Percentiles rank a stretch among this genome's conserved stretches.
phyloP scores from a whole-genome alignment of 1,140 invertebrate species.

The Potamilus streckersoni region DNA sequence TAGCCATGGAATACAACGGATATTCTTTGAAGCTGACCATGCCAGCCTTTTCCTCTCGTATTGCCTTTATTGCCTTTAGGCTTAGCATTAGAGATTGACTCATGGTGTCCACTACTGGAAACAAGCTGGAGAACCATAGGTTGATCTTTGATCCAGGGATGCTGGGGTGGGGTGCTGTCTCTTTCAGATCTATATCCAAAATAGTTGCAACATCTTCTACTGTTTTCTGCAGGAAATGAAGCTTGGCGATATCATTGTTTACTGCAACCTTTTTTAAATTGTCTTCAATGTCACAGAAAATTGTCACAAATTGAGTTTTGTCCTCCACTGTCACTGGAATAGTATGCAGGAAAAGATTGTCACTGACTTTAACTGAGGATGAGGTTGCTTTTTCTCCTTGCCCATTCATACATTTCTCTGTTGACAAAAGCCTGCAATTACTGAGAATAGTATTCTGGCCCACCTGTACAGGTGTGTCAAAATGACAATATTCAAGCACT shows the following conservation, averaged over 20 bases:
- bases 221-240: constrained; percentile 51
- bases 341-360: constrained; percentile 65
- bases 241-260: constrained; percentile 15
- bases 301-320: constrained; percentile 60
- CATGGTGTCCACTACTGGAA: constrained; percentile 55
- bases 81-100: constrained; percentile 60
- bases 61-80: constrained; percentile 28
- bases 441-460: constrained; percentile 65
- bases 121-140: constrained; percentile 66
- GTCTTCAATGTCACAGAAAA: constrained; percentile 65
- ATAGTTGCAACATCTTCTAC: constrained; percentile 39
- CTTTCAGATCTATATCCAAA: constrained; percentile 6
- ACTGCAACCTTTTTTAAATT: constrained; percentile 62
- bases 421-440: constrained; percentile 51
- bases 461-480: constrained; percentile 55
- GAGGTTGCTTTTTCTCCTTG: too few species aligned
- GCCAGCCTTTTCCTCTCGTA: constrained; percentile 21
- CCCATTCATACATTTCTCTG: too few species aligned
- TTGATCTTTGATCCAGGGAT: constrained; percentile 26
- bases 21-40: neutral
- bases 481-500: constrained; percentile 68
- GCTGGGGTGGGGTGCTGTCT: constrained; percentile 10
- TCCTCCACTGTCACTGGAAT: constrained; percentile 52
- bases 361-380: too few species aligned
- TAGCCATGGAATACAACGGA: constrained; percentile 48